Conservation (phyloP, 2,797 vertebrate genomes). For the Graptemys geographica region DNA sequence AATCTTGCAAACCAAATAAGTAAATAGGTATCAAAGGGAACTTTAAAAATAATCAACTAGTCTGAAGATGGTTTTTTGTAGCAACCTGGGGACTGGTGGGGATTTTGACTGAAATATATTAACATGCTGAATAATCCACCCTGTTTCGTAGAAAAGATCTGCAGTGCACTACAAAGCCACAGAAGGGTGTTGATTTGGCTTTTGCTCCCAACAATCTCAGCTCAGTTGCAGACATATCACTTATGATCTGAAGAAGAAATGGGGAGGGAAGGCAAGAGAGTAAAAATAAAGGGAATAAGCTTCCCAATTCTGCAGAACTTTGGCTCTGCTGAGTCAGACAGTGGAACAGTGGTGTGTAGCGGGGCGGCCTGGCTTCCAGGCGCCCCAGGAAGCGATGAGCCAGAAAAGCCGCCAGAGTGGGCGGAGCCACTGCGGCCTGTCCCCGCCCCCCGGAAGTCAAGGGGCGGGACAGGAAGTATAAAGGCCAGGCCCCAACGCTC, state of each 20-base stretch:
- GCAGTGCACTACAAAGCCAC: not conserved
- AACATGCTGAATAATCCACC: not conserved
- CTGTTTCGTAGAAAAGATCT: not conserved
- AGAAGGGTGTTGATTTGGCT: not conserved
- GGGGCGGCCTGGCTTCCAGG: too few relatives aligned
- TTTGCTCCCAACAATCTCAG: not conserved
- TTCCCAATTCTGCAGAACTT: not conserved
- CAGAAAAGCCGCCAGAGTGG: too few relatives aligned
- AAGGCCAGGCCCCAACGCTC: too few relatives aligned
- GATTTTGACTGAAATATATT: conserved; percentile 6
- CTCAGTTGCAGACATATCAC: not conserved
- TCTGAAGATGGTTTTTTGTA: not conserved
- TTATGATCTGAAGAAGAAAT: not conserved
- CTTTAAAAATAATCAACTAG: not conserved
- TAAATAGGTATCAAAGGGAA: not conserved
- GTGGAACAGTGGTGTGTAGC: too few relatives aligned
- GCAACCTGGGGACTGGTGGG: not conserved
- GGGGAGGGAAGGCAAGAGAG: not conserved
- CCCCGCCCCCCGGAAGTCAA: too few relatives aligned
- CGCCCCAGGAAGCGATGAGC: too few relatives aligned
- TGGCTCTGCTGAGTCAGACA: accelerated
- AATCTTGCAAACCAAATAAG: not conserved
- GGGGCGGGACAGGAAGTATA: too few relatives aligned
- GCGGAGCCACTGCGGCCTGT: too few relatives aligned
- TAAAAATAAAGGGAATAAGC: not conserved